These are phyloP conservation scores for Pituophis catenifer DNA, from an alignment of 2,113 vertebrate species.

Conservation along the genomic window DNA sequence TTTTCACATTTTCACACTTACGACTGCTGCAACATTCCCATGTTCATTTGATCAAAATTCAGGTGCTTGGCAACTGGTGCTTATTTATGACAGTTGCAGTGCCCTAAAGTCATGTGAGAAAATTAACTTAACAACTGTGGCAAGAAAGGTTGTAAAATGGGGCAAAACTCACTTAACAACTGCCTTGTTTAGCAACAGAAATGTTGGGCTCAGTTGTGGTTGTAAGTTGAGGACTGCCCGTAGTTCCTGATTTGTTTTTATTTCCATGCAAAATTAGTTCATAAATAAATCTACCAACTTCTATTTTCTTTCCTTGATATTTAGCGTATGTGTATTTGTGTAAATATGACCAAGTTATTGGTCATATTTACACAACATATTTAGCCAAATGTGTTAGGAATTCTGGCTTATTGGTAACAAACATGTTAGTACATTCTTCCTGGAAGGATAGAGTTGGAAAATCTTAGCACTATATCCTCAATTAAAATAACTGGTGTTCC, in stretches of 20 bases:
- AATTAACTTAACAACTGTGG: no score
- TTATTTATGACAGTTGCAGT: no score
- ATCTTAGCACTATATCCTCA: background rate
- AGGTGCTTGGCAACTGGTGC: no score
- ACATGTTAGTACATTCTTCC: background rate
- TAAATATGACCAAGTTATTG: background rate
- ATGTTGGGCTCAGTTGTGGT: no score
- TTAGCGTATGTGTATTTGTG: background rate
- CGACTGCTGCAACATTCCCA: no score
- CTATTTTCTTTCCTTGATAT: background rate
- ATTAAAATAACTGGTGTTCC: background rate
- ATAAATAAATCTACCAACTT: background rate
- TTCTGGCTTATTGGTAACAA: background rate
- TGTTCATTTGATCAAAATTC: no score
- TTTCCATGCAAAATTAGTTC: background rate
- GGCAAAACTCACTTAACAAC: no score
- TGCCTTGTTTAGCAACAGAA: no score
- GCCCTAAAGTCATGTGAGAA: no score
- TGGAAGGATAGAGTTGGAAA: background rate
- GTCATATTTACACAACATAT: background rate
- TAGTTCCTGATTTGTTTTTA: background rate
- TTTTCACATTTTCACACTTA: no score
- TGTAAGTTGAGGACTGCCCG: no score
- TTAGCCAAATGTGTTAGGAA: background rate
- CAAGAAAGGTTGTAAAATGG: no score